Evolutionary conservation across 2,113 vertebrate genomes (phyloP).

Genomic region (Platysteira castanea): DNA sequence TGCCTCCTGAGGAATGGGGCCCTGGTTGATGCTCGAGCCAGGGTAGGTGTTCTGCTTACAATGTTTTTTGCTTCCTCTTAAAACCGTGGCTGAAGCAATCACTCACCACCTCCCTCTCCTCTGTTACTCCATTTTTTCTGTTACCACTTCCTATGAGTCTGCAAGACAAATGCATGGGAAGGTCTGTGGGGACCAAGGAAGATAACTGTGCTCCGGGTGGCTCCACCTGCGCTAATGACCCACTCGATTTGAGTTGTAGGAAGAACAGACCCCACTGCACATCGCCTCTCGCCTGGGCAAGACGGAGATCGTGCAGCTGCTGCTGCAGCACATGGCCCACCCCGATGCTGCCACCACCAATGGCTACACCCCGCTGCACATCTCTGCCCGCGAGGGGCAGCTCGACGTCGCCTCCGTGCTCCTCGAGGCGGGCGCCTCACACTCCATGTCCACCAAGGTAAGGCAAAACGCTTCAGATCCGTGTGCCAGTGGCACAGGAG

Average conservation of each 20-base stretch:
- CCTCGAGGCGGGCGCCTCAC: constrained; percentile 90
- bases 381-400: constrained; percentile 94
- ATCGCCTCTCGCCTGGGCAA: constrained; percentile 96
- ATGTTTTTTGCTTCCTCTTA: neutral
- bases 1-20: constrained; percentile 96
- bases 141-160: neutral
- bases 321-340: constrained; percentile 97
- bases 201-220: neutral
- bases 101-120: neutral
- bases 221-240: neutral
- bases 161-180: neutral
- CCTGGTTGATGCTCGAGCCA: constrained; percentile 91
- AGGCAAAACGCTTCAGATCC: neutral
- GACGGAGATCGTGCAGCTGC: constrained; percentile 94
- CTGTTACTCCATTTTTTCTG: neutral
- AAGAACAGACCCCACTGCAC: constrained; percentile 97
- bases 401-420: constrained; percentile 90
- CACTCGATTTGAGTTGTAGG: constrained; percentile 77
- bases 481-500: fast-evolving
- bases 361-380: constrained; percentile 93
- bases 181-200: neutral
- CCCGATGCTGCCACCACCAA: constrained; percentile 93
- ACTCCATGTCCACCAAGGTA: constrained; percentile 94
- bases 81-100: neutral
- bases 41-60: constrained; percentile 77